phyloP scores from a whole-genome alignment of 2,797 vertebrate genomes.

The Gadopsis bispinosus region DNA sequence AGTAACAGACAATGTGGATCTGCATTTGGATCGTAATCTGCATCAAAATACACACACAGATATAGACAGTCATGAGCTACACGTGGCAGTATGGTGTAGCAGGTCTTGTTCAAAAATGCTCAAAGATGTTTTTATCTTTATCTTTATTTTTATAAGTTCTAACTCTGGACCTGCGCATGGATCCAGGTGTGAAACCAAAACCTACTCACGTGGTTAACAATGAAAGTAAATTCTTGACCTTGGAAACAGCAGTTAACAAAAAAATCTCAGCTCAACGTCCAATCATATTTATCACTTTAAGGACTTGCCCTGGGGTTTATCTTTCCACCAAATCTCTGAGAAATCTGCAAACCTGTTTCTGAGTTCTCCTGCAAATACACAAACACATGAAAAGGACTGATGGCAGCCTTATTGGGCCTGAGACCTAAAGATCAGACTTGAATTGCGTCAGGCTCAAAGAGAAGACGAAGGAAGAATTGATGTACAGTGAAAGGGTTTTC shows the following conservation, averaged over 20 bases:
- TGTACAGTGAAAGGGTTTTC: constrained; percentile 24
- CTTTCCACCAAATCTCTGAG: constrained; percentile 5
- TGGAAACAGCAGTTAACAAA: background rate
- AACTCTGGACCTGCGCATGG: background rate
- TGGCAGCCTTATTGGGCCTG: background rate
- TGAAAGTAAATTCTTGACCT: background rate
- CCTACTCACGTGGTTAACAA: background rate
- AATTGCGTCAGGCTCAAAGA: constrained; percentile 7
- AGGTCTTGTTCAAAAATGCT: background rate
- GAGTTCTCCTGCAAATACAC: background rate
- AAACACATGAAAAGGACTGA: background rate
- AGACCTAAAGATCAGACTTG: constrained; percentile 19
- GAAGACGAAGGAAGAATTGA: constrained; percentile 8
- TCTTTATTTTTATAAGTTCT: background rate
- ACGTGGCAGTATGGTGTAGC: background rate
- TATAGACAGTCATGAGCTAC: background rate
- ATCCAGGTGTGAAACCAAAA: background rate
- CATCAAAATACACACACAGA: background rate
- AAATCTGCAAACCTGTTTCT: background rate
- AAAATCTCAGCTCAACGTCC: background rate
- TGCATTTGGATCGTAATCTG: constrained; percentile 1
- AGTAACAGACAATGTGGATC: background rate
- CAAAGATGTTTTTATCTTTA: background rate
- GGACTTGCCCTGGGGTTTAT: background rate
- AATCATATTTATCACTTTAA: background rate